Conservation (phyloP, 2,888 invertebrate species). For the Amphipoea oculea region DNA sequence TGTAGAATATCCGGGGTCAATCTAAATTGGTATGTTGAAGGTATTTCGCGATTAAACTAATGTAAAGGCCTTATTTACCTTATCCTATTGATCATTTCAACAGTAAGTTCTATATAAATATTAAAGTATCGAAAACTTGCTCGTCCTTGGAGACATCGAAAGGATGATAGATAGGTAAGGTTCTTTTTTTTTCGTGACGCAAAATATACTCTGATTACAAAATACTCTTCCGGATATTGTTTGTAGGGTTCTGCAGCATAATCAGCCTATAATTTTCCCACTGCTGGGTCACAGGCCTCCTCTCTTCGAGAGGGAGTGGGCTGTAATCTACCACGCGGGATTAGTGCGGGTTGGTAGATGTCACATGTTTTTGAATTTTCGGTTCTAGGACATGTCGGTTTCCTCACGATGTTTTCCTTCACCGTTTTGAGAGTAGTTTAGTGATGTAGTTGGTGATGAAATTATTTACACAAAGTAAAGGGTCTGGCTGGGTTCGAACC, state of each 20-base stretch:
- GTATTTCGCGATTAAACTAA: constrained; percentile 40
- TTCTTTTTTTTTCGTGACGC: neutral
- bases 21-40: constrained; percentile 14
- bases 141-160: neutral
- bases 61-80: constrained; percentile 37
- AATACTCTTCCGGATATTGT: neutral
- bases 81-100: constrained; percentile 45
- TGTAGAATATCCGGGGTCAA: constrained; percentile 11
- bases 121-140: constrained; percentile 22
- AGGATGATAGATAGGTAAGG: neutral
- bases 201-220: neutral
- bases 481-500: too few species aligned
- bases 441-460: too few species aligned
- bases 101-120: constrained; percentile 19
- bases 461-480: too few species aligned
- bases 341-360: too few species aligned
- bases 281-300: too few species aligned
- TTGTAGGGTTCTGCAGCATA: neutral
- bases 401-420: too few species aligned
- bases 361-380: too few species aligned
- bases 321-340: too few species aligned
- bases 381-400: too few species aligned
- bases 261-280: too few species aligned
- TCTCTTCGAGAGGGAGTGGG: too few species aligned
- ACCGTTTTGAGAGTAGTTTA: too few species aligned